phyloP scores from a whole-genome alignment of 2,888 invertebrate genomes.

The Argyresthia goedartella region DNA sequence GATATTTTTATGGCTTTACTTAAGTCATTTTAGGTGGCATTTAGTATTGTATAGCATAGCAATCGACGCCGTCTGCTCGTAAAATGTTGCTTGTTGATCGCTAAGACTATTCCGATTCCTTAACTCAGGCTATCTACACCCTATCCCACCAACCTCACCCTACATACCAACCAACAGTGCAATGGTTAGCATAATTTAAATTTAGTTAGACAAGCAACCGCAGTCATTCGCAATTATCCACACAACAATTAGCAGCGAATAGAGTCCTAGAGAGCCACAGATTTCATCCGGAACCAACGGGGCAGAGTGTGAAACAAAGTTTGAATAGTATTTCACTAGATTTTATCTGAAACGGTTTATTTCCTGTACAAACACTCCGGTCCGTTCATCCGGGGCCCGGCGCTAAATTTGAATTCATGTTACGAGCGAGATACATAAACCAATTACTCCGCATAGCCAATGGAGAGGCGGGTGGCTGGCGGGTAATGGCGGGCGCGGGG shows the following conservation, averaged over 20 bases:
- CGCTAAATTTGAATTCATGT: constrained; percentile 68
- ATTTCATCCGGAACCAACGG: constrained; percentile 19
- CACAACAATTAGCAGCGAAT: not conserved
- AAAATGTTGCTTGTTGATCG: no score
- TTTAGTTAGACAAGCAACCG: no score
- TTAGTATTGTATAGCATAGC: no score
- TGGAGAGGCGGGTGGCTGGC: constrained; percentile 22
- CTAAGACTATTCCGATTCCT: no score
- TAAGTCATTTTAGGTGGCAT: no score
- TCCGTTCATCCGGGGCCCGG: constrained; percentile 42
- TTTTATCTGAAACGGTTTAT: constrained; percentile 50
- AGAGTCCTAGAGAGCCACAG: not conserved
- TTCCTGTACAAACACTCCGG: constrained; percentile 44
- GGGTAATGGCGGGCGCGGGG: constrained; percentile 29
- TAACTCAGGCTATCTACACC: no score
- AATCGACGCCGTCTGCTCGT: no score
- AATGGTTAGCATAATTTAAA: no score
- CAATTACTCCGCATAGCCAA: constrained; percentile 62
- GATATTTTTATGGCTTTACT: no score
- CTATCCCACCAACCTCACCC: no score
- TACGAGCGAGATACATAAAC: constrained; percentile 64
- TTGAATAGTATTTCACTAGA: constrained; percentile 45
- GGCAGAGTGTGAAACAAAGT: constrained; percentile 30
- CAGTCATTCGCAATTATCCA: no score
- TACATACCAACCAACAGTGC: no score